Evolutionary conservation across 37 sponge, comb jelly and placozoan species (phyloP), one percentile per base, ranked within the genome.

Genomic region (Chondrilla cf. caribensis): DNA sequence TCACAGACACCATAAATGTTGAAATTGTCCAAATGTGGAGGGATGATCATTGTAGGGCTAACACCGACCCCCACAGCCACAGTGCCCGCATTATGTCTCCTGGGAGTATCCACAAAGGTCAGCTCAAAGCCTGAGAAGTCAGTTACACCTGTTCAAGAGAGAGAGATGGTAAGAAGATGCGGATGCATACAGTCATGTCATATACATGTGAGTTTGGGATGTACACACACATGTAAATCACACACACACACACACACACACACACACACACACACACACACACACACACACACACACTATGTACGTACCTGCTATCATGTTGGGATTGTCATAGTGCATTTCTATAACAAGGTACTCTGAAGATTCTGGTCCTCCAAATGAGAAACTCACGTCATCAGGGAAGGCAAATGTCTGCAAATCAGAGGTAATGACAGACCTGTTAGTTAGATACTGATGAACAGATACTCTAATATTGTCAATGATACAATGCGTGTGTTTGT

Each of bases 291-390:
- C 51, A 47, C 51, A 29, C 64, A 62, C 29, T 11, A 55, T 19
- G 57, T n/a, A 62, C 64, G 15, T 7, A 87, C 87, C 87, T 47
- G 62, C 6, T 44, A 77, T 54, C 38, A n/a, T 5, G 26, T 55
- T 3, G 21, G 87, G 89, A 41, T 93, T 93, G 73, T 93, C 83
- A 80, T 89, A 93, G 51, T 93, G 93, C 71, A 89, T 84, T 51
- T 89, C 86, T 11, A 93, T 72, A 8, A 93, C 39, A 26, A 54
- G 3, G 60, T 72, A 78, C 33, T 18, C 29, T 22, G 73, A 29
- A 47, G 47, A 14, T 73, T 77, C 79, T 25, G 83, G 78, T 60
- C 93, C 93, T 17, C 92, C 92, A 59, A 93, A 60, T 0, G 93
- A 89, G n/a, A 84, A 77, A 24, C 89, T 89, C 15, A 86, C 87